These are phyloP conservation scores for Tonatia bakeri DNA, from an alignment of 2,113 vertebrate genomes.

Conservation along the genomic window DNA sequence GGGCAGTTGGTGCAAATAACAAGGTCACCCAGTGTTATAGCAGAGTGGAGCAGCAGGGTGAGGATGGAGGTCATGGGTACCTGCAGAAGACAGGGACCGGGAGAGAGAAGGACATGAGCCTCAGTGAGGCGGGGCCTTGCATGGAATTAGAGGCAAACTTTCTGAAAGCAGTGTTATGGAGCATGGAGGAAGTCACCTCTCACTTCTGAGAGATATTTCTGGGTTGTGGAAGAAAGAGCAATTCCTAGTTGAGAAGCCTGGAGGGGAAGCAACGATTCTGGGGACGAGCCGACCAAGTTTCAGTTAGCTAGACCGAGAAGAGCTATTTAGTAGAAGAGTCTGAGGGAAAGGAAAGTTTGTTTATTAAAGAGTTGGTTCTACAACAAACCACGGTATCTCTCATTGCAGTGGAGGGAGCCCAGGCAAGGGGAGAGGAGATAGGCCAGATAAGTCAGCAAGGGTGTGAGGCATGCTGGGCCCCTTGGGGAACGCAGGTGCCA, in stretches of 20 bases:
- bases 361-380: background rate
- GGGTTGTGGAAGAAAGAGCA: background rate
- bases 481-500: background rate
- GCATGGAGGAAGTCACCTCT: background rate
- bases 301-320: background rate
- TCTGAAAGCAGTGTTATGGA: background rate
- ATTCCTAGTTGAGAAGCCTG: background rate
- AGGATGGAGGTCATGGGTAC: background rate
- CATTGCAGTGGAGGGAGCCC: background rate
- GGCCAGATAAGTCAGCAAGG: too few species aligned
- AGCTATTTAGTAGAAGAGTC: background rate
- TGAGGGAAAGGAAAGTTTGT: background rate
- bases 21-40: background rate
- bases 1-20: background rate
- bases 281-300: background rate
- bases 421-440: background rate
- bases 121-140: background rate
- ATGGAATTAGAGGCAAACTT: background rate
- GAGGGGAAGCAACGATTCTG: background rate
- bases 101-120: fast-evolving
- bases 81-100: background rate
- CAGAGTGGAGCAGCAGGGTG: background rate
- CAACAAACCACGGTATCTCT: background rate
- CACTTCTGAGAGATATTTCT: background rate
- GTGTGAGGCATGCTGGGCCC: background rate